Base-by-base conservation (phyloP, 2,113 vertebrate species). In the Todiramphus saurophagus region DNA sequence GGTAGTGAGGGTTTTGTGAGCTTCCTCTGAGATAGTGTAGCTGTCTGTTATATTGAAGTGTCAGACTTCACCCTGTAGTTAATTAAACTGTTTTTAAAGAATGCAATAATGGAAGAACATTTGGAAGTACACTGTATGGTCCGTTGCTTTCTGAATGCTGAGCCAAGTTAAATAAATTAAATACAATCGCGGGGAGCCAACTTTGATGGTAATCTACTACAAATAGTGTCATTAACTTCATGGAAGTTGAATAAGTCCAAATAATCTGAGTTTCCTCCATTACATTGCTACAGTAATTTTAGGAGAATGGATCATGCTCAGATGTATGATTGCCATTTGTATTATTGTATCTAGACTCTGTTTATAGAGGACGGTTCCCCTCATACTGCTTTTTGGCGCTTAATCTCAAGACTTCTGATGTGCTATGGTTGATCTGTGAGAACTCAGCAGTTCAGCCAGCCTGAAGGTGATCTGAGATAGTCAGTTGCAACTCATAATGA, bases 21-120 rank as follows among this genome's bases (percentile, higher is more conserved):
- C 41, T 78, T 51, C 31, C 58, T 83, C 70, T 51, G 62, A 60
- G 75, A 41, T 73, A 62, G 4, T 11, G 6, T 69, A 90, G 55
- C 37, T 74, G 18, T n/a, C 55, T 80, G 50, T 79, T 90, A n/a
- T 6, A 69, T 15, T 70, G 50, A 83, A 93, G 35, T 50, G 50
- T 30, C 53, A 85, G 82, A 53, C 35, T 90, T 94, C 31, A 85
- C 23, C 5, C 46, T 79, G n/a, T 64, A 84, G 76, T 94, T 93
- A 76, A 77, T 92, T 92, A 88, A 93, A 89, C 60, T 83, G n/a
- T 24, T 51, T 92, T 87, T 92, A 82, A 96, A 78, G 51, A 64
- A 64, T 68, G 35, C 33, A 72, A 3, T 93, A 80, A 63, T 88
- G 68, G 50, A 79, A 87, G 48, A 91, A 44, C 20, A 58, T 90